A percentile compares a stretch with the other conserved stretches of the same genome.
phyloP scores from a whole-genome alignment of 1,140 invertebrate genomes.

The Hylyphantes graminicola region DNA sequence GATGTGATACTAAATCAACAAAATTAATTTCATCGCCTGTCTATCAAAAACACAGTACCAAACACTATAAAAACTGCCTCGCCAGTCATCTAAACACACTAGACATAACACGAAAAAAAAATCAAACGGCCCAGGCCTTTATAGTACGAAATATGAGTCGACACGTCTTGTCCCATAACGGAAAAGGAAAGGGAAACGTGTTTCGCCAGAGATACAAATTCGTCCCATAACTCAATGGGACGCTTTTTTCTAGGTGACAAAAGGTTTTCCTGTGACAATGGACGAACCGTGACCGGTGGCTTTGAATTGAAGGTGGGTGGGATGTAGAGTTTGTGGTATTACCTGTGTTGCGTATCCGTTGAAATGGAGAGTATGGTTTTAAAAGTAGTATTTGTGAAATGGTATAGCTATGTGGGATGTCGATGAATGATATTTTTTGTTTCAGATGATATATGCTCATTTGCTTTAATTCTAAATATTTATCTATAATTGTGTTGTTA shows the following conservation, averaged over 20 bases:
- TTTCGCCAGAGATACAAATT: conserved; percentile 42
- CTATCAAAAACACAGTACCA: too few relatives aligned
- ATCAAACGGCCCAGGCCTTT: neutral
- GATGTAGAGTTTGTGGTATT: too few relatives aligned
- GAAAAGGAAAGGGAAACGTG: conserved; percentile 42
- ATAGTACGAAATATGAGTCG: conserved; percentile 34
- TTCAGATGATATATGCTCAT: too few relatives aligned
- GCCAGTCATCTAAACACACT: neutral
- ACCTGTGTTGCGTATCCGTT: too few relatives aligned
- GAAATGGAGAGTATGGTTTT: too few relatives aligned
- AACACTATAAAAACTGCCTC: neutral
- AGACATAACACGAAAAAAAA: neutral
- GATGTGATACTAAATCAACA: too few relatives aligned
- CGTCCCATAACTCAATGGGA: conserved; percentile 36
- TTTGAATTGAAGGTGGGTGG: neutral
- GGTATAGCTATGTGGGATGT: too few relatives aligned
- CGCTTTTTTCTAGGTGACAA: conserved; percentile 14
- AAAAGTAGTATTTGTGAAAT: too few relatives aligned
- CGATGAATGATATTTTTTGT: too few relatives aligned
- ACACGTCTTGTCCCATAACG: conserved; percentile 19
- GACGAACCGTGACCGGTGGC: conserved; percentile 2
- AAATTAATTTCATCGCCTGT: too few relatives aligned
- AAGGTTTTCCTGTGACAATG: conserved; percentile 24
- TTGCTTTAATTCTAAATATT: too few relatives aligned
- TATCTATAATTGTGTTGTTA: too few relatives aligned